Evolutionary conservation across 2,113 vertebrate species (phyloP), one percentile per base, ranked within the genome.

Genomic region (Pseudorectes ferrugineus): DNA sequence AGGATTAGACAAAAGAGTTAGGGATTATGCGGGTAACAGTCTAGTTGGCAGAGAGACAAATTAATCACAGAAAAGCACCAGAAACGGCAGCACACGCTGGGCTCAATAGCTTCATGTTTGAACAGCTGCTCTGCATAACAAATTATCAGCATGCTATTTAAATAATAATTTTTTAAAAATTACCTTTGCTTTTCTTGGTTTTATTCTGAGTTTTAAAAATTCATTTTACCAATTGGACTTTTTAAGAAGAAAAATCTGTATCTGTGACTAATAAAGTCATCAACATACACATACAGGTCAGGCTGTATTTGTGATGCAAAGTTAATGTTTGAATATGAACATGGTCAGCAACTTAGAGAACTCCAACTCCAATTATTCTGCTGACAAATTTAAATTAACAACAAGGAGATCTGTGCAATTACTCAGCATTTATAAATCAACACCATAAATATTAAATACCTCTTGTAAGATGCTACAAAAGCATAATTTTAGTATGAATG

Each of bases 21-120:
- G 62, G 83, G 88, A 96, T 96, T 93, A 92, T 78, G 74, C 0
- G 10, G 52, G 36, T 91, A 87, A 93, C 78, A 92, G 74, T 46
- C 58, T 59, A 62, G 78, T 26, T 94, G 89, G 85, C 92, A 92
- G 46, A 81, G 51, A 88, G 71, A 92, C 66, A 96, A 95, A 94
- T 89, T 75, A 87, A 80, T 94, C 86, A 91, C 45, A 95, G 85
- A 85, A 89, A 86, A 78, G 40, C 66, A 82, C 13, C 1, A 87
- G 58, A 83, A 91, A 88, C 46, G 40, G 89, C 43, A 85, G 58
- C 57, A 83, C 71, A 84, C 28, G 31, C 20, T 91, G 58, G 72
- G 54, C 81, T 86, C 58, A 46, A 58, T 15, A 85, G 59, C 24
- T 89, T 88, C 61, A 58, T 83, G 43, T 95, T 94, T 93, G 78